Conservation (phyloP, 2,797 vertebrate species). For the Enteromius trimaculatus region DNA sequence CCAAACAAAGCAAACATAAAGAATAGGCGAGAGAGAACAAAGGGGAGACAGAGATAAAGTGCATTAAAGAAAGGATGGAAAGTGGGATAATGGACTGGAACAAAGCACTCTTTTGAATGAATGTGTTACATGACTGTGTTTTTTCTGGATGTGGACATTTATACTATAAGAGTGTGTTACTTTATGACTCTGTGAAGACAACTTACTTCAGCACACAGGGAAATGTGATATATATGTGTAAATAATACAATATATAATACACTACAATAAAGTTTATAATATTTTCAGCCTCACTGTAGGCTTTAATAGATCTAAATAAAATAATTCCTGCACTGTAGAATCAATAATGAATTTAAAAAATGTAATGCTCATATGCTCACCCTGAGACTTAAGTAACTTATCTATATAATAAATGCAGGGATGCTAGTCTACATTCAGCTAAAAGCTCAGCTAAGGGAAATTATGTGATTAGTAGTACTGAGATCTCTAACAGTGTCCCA, state of each 20-base stretch:
- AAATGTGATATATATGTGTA: conserved; percentile 55
- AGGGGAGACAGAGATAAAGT: conserved; percentile 20
- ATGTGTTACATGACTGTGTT: conserved; percentile 40
- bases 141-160: conserved; percentile 32
- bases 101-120: conserved; percentile 40
- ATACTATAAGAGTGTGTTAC: conserved; percentile 38
- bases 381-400: neutral
- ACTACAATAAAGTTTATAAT: conserved; percentile 37
- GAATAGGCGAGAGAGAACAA: conserved; percentile 50
- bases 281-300: conserved; percentile 1
- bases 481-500: neutral
- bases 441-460: conserved; percentile 3
- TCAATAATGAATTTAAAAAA: neutral
- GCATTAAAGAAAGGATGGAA: conserved; percentile 15
- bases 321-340: neutral
- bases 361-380: neutral
- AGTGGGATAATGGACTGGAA: conserved; percentile 38
- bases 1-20: conserved; percentile 41
- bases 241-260: conserved; percentile 26
- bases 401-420: neutral
- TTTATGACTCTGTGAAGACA: conserved; percentile 25
- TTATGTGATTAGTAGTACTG: conserved; percentile 19
- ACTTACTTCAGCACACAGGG: conserved; percentile 31
- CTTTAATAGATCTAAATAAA: conserved; percentile 12
- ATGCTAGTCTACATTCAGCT: neutral